phyloP scores from a whole-genome alignment of 2,113 vertebrate genomes.

The Cyphomyrus discorhynchus region DNA sequence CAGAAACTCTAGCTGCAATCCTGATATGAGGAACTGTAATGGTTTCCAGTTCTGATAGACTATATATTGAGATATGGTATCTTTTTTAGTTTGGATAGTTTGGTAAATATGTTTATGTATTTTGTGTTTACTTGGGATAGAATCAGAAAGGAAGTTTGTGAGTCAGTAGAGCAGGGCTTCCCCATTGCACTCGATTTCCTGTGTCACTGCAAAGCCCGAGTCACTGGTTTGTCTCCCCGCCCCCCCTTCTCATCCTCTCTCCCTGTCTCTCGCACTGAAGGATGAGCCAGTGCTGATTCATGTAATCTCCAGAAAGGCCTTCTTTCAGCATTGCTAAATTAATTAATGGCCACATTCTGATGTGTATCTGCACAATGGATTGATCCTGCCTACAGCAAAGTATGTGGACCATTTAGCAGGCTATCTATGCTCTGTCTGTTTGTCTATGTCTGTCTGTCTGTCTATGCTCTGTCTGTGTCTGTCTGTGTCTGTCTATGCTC shows the following conservation, averaged over 20 bases:
- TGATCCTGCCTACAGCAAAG: background rate
- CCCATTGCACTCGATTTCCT: background rate
- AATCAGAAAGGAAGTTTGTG: background rate
- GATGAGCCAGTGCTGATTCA: conserved; percentile 29
- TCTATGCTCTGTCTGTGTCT: too few relatives aligned
- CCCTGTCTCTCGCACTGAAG: background rate
- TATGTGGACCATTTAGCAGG: background rate
- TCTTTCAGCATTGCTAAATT: background rate
- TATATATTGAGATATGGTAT: background rate
- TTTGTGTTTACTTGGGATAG: background rate
- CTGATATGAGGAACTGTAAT: background rate
- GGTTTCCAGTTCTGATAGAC: background rate
- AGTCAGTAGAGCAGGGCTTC: background rate
- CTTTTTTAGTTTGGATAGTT: background rate
- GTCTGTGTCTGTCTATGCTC: background rate
- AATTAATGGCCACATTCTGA: background rate
- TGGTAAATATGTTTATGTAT: background rate
- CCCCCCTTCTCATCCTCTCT: background rate
- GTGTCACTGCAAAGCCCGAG: background rate
- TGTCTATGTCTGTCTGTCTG: too few relatives aligned
- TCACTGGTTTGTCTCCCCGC: background rate
- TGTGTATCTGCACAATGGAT: background rate
- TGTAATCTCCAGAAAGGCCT: conserved; percentile 7
- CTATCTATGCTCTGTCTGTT: background rate
- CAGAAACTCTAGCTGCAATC: background rate